Conservation (phyloP, 2,797 vertebrate species). For the Enteromius trimaculatus region DNA sequence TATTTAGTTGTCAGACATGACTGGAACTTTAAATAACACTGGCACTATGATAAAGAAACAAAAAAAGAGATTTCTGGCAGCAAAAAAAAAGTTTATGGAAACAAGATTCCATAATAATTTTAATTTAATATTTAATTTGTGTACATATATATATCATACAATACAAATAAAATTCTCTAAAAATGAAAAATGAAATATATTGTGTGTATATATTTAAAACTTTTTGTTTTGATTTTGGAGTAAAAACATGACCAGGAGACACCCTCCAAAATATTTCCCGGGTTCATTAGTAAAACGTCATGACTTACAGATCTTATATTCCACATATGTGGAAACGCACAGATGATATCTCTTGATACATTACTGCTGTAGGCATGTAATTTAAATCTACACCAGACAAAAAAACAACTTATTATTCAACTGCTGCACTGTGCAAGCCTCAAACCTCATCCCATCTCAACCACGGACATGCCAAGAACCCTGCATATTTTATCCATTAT, state of each 20-base stretch:
- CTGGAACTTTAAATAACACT: too few species aligned
- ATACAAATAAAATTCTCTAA: too few species aligned
- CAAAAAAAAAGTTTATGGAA: too few species aligned
- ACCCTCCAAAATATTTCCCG: not conserved
- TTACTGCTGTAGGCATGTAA: not conserved
- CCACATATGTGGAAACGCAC: not conserved
- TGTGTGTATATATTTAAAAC: too few species aligned
- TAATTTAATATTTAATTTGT: too few species aligned
- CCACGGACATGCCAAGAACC: constrained; percentile 6
- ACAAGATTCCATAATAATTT: too few species aligned
- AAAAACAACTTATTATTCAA: constrained; percentile 20
- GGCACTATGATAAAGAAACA: too few species aligned
- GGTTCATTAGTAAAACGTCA: not conserved
- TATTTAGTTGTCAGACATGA: too few species aligned
- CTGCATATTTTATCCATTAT: constrained; percentile 42
- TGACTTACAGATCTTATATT: not conserved
- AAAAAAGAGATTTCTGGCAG: too few species aligned
- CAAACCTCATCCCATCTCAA: constrained; percentile 16
- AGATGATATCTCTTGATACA: not conserved
- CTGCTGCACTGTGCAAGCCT: not conserved
- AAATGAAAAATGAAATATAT: too few species aligned
- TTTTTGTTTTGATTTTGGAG: not conserved
- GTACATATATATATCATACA: too few species aligned
- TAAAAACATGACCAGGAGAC: not conserved
- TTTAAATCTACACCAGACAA: not conserved